Evolutionary conservation across 1,140 invertebrate genomes (phyloP), one percentile per base, ranked within the genome.

Genomic region (Lepidurus couesii): DNA sequence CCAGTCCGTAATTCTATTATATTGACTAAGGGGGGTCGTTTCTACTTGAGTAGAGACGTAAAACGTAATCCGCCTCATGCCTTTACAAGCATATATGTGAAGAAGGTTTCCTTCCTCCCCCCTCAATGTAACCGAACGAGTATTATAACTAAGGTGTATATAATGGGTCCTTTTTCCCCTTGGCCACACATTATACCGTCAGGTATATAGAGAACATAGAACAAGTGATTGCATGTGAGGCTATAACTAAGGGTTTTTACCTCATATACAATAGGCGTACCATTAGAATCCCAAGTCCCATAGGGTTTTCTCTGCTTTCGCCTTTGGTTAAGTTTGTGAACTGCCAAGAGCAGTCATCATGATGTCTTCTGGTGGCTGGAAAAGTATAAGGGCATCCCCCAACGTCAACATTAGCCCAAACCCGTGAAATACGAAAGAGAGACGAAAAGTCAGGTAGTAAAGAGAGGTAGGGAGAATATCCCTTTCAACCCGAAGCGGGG

Each of bases 271-370:
- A 65, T 65, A 65, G 53, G 53, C 53, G 2, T n/a, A 65, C 53
- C 53, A 65, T 65, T 65, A 65, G 53, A 7, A 65, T 65, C 53
- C 34, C 13, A 65, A 65, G 13, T 65, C 53, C 53, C 53, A 65
- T 65, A 65, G 13, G 53, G 53, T 65, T 65, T 65, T 65, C 34
- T 65, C 53, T 65, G 53, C 53, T 65, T 65, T 65, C 53, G 53
- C 53, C 53, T 65, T 34, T 34, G 3, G 9, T 65, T 65, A 21
- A 65, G 53, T 65, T 65, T 7, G 34, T 34, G 53, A 65, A 21
- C 53, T 65, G 53, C 53, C 53, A 65, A 65, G 53, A 65, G 53
- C 53, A 65, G 53, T 65, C 53, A 65, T 65, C 53, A 65, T 65
- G 53, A 65, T 65, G 53, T 65, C 53, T 65, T 65, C 53, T 7